A percentile compares a stretch with the other conserved stretches of the same genome.
These are phyloP conservation scores for Smutsia temminckii DNA, from an alignment of 2,797 vertebrate species.

Conservation along the genomic window DNA sequence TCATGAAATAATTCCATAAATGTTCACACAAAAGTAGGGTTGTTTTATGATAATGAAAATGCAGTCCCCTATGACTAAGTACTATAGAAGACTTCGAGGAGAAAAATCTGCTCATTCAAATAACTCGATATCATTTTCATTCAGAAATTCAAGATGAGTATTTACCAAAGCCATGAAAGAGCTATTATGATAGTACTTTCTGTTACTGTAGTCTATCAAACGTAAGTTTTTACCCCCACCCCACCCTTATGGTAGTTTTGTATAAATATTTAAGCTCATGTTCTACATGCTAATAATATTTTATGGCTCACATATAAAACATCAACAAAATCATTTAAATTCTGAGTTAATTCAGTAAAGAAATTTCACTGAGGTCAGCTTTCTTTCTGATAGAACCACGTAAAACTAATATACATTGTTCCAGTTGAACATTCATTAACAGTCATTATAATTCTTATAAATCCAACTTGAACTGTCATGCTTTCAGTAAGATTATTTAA, in stretches of 20 bases:
- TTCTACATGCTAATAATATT: slow-evolving; percentile 34
- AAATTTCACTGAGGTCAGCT: neutral
- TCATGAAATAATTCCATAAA: slow-evolving; percentile 25
- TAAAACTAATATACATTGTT: slow-evolving; percentile 17
- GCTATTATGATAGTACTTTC: neutral
- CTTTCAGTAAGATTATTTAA: slow-evolving; percentile 24
- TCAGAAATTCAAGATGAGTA: slow-evolving; percentile 27
- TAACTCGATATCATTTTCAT: slow-evolving; percentile 16
- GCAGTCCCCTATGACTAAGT: neutral
- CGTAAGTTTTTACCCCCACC: neutral
- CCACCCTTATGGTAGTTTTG: neutral
- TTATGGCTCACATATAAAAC: slow-evolving; percentile 4
- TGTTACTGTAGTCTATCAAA: neutral
- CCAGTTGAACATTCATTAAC: neutral
- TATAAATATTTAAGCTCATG: slow-evolving; percentile 35
- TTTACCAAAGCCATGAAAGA: slow-evolving; percentile 40
- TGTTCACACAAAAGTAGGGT: neutral
- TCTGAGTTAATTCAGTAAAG: slow-evolving; percentile 14
- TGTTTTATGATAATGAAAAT: slow-evolving; percentile 4
- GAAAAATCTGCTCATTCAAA: neutral
- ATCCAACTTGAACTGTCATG: neutral
- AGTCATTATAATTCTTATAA: neutral
- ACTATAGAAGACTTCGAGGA: neutral
- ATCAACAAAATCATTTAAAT: slow-evolving; percentile 38
- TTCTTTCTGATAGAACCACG: slow-evolving; percentile 7